Base-by-base conservation (phyloP, 2,797 vertebrate species). In the Euthynnus affinis region DNA sequence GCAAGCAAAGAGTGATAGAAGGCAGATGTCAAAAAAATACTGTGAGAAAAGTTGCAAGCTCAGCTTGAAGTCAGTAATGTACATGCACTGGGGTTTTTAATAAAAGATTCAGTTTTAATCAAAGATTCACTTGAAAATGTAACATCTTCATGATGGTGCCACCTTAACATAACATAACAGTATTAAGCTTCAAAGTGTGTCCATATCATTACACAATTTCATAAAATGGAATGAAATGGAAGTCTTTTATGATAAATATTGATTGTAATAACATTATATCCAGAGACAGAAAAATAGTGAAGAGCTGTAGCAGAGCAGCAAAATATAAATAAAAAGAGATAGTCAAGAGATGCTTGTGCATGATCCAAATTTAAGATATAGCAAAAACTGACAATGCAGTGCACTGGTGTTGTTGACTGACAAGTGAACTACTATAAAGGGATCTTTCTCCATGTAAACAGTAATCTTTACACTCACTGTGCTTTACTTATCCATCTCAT, bases 1-100 rank as follows among this genome's bases (percentile, higher is more conserved):
- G 92, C 88, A 89, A 90, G 86, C 75, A 88, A 75, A 89, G 70
- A 74, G 71, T 83, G 78, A 89, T 46, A 89, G 77, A 78, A 88
- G 32, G 80, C 81, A 85, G 77, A 82, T 9, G 55, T 83, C 63
- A 87, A 73, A 80, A 52, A 77, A 29, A 63, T 20, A 66, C 61
- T 74, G 71, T 77, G 79, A 82, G 85, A 88, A 88, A 79, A 69
- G 74, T 51, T 34, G 51, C 55, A 62, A 70, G 59, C 74, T 82
- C 23, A 70, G 75, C 61, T 71, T 32, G 42, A 74, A 74, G 58
- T 81, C 14, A 82, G 69, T 65, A 44, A 56, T 68, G 44, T 15
- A 48, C 63, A 79, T 79, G 73, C 53, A 67, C 3, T 44, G 9
- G 9, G 15, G 0, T 49, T 51, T 27, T 40, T 66, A 59, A 61